These are phyloP conservation scores for Okapia johnstoni DNA, from an alignment of 2,113 vertebrate genomes.

Conservation along the genomic window DNA sequence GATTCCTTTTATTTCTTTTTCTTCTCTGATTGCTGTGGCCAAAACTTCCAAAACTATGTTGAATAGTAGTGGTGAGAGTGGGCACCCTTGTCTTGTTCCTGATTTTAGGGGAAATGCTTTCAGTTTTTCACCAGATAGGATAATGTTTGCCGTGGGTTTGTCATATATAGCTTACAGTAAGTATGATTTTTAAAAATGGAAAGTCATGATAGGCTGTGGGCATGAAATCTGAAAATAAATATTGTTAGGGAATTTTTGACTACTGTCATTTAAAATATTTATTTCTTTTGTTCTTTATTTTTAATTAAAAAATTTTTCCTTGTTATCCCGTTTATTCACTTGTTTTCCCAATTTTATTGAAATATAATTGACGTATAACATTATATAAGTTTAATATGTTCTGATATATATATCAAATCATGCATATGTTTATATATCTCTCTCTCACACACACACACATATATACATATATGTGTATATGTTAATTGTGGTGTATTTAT, in stretches of 20 bases:
- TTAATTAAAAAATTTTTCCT: not conserved
- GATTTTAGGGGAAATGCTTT: too few species aligned
- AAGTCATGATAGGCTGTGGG: not conserved
- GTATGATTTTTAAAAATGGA: constrained; percentile 28
- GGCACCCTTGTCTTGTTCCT: too few species aligned
- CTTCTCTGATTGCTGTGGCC: too few species aligned
- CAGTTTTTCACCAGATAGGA: too few species aligned
- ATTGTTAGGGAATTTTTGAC: constrained; percentile 1
- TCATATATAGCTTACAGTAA: not conserved
- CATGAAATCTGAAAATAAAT: not conserved
- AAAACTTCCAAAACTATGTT: too few species aligned
- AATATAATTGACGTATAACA: not conserved
- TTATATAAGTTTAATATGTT: not conserved
- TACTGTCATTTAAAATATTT: not conserved
- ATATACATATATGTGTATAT: not conserved
- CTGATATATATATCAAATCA: not conserved
- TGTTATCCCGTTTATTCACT: not conserved
- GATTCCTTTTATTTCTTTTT: too few species aligned
- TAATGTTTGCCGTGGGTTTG: too few species aligned
- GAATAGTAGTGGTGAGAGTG: too few species aligned
- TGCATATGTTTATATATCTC: not conserved
- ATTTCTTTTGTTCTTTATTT: not conserved
- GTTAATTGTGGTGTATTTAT: not conserved
- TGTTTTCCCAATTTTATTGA: not conserved
- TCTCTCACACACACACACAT: not conserved